A percentile compares a stretch with the other conserved stretches of the same genome.
These are phyloP conservation scores for Panonychus citri DNA, from an alignment of 1,140 invertebrate species.

Conservation along the genomic window DNA sequence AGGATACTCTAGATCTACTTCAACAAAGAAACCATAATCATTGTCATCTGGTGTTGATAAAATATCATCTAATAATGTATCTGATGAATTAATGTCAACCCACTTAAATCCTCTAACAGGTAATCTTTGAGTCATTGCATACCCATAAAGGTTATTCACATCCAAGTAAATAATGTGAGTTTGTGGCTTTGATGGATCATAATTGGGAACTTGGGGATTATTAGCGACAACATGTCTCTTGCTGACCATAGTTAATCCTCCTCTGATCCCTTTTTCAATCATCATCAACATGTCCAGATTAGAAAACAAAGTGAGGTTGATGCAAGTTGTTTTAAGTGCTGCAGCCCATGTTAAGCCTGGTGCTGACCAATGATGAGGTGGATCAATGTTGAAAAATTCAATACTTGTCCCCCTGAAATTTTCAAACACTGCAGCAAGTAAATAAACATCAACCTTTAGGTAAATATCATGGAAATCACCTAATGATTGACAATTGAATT, in stretches of 20 bases:
- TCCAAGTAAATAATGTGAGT: slow-evolving; percentile 16
- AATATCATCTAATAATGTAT: slow-evolving; percentile 6
- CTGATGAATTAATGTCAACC: neutral
- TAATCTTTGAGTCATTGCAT: slow-evolving; percentile 8
- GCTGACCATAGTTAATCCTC: neutral
- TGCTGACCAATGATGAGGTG: slow-evolving; percentile 3
- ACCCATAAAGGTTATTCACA: slow-evolving; percentile 5
- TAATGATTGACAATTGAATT: slow-evolving; percentile 19
- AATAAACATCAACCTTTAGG: slow-evolving; percentile 21
- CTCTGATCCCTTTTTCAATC: slow-evolving; percentile 16
- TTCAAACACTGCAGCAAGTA: slow-evolving; percentile 27
- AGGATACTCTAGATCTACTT: slow-evolving; percentile 16
- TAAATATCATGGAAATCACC: slow-evolving; percentile 24
- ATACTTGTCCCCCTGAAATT: slow-evolving; percentile 12
- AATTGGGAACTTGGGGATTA: slow-evolving; percentile 12
- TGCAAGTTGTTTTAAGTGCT: no score
- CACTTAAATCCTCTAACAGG: slow-evolving; percentile 10
- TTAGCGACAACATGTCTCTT: neutral
- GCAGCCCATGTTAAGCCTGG: no score
- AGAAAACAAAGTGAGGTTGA: no score
- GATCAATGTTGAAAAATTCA: slow-evolving; percentile 15
- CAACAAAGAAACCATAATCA: slow-evolving; percentile 14
- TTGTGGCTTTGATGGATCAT: slow-evolving; percentile 4
- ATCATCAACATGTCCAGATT: slow-evolving; percentile 14
- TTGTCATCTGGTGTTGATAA: neutral